Conservation (phyloP, 2,888 invertebrate species). For the Leptopilina drosophilae region DNA sequence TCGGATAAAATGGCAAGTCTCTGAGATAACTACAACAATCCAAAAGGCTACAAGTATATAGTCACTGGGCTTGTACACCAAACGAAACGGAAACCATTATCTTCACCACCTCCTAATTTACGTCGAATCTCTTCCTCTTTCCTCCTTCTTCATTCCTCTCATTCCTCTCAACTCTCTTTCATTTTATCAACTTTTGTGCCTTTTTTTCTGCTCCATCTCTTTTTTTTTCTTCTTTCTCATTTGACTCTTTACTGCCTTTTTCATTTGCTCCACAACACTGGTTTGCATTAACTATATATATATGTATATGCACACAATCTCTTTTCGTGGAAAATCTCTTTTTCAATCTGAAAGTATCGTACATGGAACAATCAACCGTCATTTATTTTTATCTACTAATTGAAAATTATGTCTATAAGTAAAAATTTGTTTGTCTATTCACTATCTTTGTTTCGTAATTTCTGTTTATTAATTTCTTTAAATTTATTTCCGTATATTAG, state of each 20-base stretch:
- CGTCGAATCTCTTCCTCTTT: constrained; percentile 26
- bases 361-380: no score
- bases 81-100: constrained; percentile 39
- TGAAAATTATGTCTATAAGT: no score
- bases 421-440: no score
- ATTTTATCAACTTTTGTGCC: neutral
- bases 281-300: neutral
- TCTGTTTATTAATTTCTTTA: no score
- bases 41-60: neutral
- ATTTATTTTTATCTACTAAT: no score
- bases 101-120: constrained; percentile 18
- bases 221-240: neutral
- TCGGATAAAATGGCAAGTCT: constrained; percentile 3
- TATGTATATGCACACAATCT: neutral
- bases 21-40: constrained; percentile 21
- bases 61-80: neutral
- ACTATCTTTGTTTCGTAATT: no score
- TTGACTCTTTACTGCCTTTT: neutral
- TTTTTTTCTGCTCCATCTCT: neutral
- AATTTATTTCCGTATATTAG: no score
- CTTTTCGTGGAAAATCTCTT: no score
- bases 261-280: neutral
- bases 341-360: no score
- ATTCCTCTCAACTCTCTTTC: neutral
- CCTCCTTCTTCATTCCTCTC: constrained; percentile 3